Evolutionary conservation across 2,888 invertebrate species (phyloP).

Genomic region (Cheilosia vernalis): DNA sequence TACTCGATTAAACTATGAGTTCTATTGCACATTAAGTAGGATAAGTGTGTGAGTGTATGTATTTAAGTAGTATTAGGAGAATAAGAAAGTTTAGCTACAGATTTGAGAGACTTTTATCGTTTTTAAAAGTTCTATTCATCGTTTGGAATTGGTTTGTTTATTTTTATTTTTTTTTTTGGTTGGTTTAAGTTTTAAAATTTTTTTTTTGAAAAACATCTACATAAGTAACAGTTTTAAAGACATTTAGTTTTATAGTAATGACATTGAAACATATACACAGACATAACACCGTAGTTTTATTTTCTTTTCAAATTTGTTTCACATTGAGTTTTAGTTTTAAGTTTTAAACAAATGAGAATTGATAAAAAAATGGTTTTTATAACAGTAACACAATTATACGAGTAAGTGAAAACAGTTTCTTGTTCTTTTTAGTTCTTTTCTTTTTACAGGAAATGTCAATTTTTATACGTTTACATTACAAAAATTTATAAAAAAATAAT

Average conservation of each 20-base stretch:
- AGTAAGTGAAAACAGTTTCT: conserved; percentile 28
- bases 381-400: conserved; percentile 46
- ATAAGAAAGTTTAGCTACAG: conserved; percentile 73
- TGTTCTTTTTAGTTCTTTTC: not conserved
- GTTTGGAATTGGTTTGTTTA: conserved; percentile 19
- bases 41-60: conserved; percentile 61
- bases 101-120: conserved; percentile 42
- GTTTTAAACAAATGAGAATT: not conserved
- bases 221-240: conserved; percentile 73
- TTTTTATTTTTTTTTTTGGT: conserved; percentile 11
- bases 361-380: not conserved
- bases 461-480: conserved; percentile 55
- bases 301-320: conserved; percentile 20
- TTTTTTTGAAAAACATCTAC: conserved; percentile 65
- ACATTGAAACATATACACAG: conserved; percentile 75
- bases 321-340: conserved; percentile 33
- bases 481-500: conserved; percentile 70
- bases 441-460: conserved; percentile 57
- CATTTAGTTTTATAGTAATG: conserved; percentile 73
- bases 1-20: conserved; percentile 74
- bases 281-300: conserved; percentile 66
- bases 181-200: conserved; percentile 45
- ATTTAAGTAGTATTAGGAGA: conserved; percentile 61
- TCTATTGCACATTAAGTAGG: conserved; percentile 75
- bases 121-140: not conserved